Conservation (phyloP, 1,140 invertebrate species). For the Temnothorax nylanderi region DNA sequence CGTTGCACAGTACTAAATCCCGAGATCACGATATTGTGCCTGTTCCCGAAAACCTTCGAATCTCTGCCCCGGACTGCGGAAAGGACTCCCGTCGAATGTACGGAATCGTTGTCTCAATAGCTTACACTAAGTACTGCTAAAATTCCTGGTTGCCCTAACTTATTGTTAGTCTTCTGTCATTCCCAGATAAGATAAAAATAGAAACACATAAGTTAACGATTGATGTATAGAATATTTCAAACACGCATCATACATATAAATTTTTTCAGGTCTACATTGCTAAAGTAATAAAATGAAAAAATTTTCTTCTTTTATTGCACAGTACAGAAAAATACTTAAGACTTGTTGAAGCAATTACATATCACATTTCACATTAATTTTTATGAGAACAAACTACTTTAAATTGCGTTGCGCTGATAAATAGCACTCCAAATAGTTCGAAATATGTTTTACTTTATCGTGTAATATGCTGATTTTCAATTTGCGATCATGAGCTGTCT, state of each 20-base stretch:
- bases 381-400: not conserved
- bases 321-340: not conserved
- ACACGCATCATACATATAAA: not conserved
- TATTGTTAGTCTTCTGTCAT: not conserved
- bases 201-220: not conserved
- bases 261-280: no score
- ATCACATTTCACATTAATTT: not conserved
- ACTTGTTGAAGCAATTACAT: not conserved
- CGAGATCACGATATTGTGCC: slow-evolving; percentile 64
- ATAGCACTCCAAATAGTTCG: not conserved
- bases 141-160: slow-evolving; percentile 30
- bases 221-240: not conserved
- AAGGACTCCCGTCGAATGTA: slow-evolving; percentile 59
- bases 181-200: not conserved
- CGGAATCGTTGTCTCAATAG: slow-evolving; percentile 71
- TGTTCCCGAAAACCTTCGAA: slow-evolving; percentile 70
- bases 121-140: slow-evolving; percentile 74
- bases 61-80: slow-evolving; percentile 56
- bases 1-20: slow-evolving; percentile 73
- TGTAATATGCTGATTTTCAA: not conserved
- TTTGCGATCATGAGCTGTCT: not conserved
- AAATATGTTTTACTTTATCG: not conserved
- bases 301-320: not conserved
- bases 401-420: not conserved
- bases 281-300: no score